These are phyloP conservation scores for Cephalopachus bancanus DNA, from an alignment of 2,797 vertebrate genomes.

Conservation along the genomic window DNA sequence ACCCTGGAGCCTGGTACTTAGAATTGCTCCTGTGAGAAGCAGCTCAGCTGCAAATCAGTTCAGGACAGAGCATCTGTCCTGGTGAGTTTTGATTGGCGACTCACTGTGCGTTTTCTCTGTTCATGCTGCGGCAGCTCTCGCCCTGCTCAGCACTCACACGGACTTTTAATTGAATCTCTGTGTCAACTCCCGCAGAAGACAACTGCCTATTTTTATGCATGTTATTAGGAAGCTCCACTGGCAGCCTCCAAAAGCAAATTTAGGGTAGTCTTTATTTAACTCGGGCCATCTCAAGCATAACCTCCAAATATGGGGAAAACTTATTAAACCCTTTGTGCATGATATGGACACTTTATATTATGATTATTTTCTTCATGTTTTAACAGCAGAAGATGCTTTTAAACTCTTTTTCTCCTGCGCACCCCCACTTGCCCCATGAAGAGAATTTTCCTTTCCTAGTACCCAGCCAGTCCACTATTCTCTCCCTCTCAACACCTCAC, in stretches of 20 bases:
- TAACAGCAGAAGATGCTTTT: slow-evolving; percentile 18
- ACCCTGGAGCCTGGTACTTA: not conserved
- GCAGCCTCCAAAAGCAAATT: not conserved
- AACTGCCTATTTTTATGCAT: not conserved
- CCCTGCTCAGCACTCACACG: not conserved
- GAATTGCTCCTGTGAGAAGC: not conserved
- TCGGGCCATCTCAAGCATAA: not conserved
- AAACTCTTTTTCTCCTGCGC: not conserved
- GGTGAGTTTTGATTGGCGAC: not conserved
- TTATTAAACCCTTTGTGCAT: not conserved
- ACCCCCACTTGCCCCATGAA: not conserved
- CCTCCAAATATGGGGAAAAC: slow-evolving; percentile 57
- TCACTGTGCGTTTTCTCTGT: not conserved
- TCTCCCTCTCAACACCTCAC: not conserved
- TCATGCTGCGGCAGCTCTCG: not conserved
- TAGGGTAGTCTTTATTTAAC: slow-evolving; percentile 27
- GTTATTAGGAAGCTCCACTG: not conserved
- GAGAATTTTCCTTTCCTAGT: slow-evolving; percentile 26
- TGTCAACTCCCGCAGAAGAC: not conserved
- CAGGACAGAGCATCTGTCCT: not conserved
- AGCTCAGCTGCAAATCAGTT: not conserved
- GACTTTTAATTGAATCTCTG: not conserved
- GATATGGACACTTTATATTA: not conserved
- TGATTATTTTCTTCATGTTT: slow-evolving; percentile 17
- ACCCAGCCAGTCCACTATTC: not conserved